Percentiles rank a stretch among this genome's conserved stretches.
Evolutionary conservation across 2,113 vertebrate genomes (phyloP).

Genomic region (Isichthys henryi): DNA sequence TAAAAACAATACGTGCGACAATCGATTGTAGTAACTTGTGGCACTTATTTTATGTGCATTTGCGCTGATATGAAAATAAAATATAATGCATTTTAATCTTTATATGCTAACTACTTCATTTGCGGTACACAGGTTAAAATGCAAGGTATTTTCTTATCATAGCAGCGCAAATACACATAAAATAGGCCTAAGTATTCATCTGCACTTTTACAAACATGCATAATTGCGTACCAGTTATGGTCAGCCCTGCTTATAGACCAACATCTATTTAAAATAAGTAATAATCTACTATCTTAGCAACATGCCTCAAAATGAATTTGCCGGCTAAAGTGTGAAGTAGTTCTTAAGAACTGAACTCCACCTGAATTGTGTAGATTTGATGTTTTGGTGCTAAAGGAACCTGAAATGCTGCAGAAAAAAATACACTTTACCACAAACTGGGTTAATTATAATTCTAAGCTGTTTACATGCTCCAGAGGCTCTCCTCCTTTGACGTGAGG

Average conservation of each 20-base stretch:
- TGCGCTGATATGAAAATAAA: no score
- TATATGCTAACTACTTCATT: no score
- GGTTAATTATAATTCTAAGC: neutral
- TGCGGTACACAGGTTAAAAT: no score
- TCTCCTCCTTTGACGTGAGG: neutral
- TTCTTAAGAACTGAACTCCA: neutral
- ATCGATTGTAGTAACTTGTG: no score
- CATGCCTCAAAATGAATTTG: neutral
- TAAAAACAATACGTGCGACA: no score
- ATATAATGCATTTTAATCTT: no score
- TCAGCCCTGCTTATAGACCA: neutral
- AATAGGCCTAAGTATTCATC: no score
- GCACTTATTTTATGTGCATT: no score
- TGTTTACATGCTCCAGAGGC: neutral
- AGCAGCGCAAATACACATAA: no score
- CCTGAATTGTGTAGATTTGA: neutral
- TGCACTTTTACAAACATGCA: no score
- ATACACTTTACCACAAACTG: neutral
- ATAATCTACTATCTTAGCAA: neutral
- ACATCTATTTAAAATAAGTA: neutral
- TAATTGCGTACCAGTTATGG: no score
- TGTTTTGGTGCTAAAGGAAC: neutral
- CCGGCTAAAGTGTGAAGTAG: neutral
- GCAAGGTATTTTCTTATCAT: no score
- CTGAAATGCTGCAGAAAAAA: neutral